Base-by-base conservation (phyloP, 92 coral and sea anemone species). In the Umimayanthus kanabou region DNA sequence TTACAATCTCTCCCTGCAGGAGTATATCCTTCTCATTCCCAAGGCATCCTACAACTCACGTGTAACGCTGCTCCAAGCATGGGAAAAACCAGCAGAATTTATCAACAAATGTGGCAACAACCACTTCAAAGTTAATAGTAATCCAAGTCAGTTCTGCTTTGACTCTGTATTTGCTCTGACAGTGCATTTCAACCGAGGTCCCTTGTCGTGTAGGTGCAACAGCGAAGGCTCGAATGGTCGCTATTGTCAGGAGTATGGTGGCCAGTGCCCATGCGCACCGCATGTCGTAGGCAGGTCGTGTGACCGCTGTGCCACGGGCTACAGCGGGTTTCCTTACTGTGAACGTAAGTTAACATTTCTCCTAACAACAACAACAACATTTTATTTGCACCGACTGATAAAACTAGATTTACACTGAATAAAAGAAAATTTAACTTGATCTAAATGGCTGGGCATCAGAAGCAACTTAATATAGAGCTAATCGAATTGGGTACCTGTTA, bases 291-390 rank as follows among this genome's bases (percentile, higher is more conserved):
- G 99, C 39, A 89, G 99, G 47, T 90, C 81, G 49, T 97, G 99
- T 69, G 90, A 92, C 67, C 93, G 89, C 77, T 97, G 99, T 79
- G 87, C 92, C 58, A 85, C 89, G 0, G 94, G 98, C 1, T 90
- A 94, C 86, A 82, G 96, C 37, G 98, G 98, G 11, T 97, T 92
- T 70, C 99, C 99, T 33, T 91, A 89, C 81, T 97, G 99, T 86
- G 77, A 95, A 87, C 91, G 99, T 97, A 86, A 94, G 99, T 91
- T 57, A 25, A 10, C 37, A 33, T 15, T 87, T 72, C 22, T 18
- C 37, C 10, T 23, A 33, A 74, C 9, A 74, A 15, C 79, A 37
- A 39, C 40, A 39, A 9, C 49, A 45, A 9, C 18, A 53, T 13
- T 9, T 53, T 53, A 53, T 13, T 53, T 53, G 58, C 58, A 53